Evolutionary conservation across 2,888 invertebrate species (phyloP).

Genomic region (Drosophila prolongata): DNA sequence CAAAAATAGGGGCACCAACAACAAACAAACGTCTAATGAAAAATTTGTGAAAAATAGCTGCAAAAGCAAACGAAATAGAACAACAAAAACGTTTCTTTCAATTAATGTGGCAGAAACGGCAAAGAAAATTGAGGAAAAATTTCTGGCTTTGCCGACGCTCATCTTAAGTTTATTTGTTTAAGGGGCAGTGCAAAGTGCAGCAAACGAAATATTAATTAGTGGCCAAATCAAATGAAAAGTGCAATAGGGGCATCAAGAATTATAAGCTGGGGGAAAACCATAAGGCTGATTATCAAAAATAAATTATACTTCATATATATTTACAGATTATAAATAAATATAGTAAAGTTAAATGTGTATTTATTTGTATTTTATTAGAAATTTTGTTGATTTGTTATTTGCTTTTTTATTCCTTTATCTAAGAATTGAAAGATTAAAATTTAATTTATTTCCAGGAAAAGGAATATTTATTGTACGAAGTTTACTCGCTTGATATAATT

Average conservation of each 20-base stretch:
- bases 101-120: constrained; percentile 35
- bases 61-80: constrained; percentile 22
- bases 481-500: not conserved
- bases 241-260: constrained; percentile 39
- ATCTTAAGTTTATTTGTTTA: constrained; percentile 54
- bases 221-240: constrained; percentile 37
- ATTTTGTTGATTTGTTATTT: too few species aligned
- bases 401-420: too few species aligned
- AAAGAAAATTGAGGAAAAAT: constrained; percentile 28
- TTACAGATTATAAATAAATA: too few species aligned
- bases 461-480: not conserved
- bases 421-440: too few species aligned
- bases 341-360: too few species aligned
- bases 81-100: constrained; percentile 31
- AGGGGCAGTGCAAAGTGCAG: constrained; percentile 37
- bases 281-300: not conserved
- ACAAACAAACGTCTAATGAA: constrained; percentile 57
- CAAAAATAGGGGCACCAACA: constrained; percentile 8
- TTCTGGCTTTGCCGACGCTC: constrained; percentile 16
- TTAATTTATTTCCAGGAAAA: not conserved
- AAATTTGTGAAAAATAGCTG: constrained; percentile 46
- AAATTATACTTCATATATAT: too few species aligned
- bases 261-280: not conserved
- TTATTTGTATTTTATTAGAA: not conserved
- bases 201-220: constrained; percentile 55